A percentile compares a stretch with the other conserved stretches of the same genome.
phyloP scores from a whole-genome alignment of 2,113 vertebrate genomes.

The Chamaea fasciata region DNA sequence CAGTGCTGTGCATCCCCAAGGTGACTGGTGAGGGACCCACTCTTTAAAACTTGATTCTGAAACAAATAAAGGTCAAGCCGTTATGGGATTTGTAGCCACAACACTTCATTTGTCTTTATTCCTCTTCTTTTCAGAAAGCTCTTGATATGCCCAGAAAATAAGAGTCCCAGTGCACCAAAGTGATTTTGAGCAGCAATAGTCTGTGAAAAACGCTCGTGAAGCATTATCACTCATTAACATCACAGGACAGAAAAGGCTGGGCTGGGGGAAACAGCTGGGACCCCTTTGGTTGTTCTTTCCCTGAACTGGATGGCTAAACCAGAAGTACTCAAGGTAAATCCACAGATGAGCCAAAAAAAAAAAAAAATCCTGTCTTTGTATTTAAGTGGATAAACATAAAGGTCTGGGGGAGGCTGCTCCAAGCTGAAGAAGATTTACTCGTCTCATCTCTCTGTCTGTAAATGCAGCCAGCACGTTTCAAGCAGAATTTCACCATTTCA shows the following conservation, averaged over 20 bases:
- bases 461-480: background rate
- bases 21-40: background rate
- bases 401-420: background rate
- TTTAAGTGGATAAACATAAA: background rate
- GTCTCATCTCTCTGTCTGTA: background rate
- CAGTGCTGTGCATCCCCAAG: rapidly evolving
- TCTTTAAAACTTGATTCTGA: background rate
- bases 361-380: background rate
- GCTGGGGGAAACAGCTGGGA: background rate
- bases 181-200: slow-evolving; percentile 17
- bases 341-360: background rate
- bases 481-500: background rate
- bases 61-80: background rate
- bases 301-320: background rate
- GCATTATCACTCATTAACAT: slow-evolving; percentile 1
- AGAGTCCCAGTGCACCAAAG: background rate
- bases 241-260: background rate
- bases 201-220: background rate
- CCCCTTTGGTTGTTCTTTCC: background rate
- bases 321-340: background rate
- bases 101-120: background rate
- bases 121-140: background rate
- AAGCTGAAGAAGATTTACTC: background rate
- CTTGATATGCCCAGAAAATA: background rate
- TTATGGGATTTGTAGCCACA: background rate